These are phyloP conservation scores for Watsonalla cultraria DNA, from an alignment of 2,888 invertebrate species.

Conservation along the genomic window DNA sequence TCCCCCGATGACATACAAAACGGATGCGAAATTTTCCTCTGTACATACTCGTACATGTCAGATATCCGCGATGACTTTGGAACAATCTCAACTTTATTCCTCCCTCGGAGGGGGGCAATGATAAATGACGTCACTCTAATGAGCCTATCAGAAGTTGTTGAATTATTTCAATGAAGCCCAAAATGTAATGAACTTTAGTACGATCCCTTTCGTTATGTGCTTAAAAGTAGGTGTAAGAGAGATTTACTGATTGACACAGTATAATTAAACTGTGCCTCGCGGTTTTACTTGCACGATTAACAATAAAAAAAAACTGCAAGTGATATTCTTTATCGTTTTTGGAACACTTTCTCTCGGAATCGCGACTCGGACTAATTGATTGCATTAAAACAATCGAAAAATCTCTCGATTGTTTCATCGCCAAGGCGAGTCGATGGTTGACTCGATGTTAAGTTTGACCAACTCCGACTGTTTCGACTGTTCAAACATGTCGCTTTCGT, in stretches of 20 bases:
- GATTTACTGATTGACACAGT: too few relatives aligned
- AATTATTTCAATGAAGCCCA: conserved; percentile 36
- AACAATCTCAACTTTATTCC: conserved; percentile 19
- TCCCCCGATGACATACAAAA: conserved; percentile 6
- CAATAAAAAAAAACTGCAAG: too few relatives aligned
- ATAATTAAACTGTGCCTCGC: too few relatives aligned
- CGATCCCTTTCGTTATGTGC: neutral
- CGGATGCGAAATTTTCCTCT: conserved; percentile 35
- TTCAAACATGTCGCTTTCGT: too few relatives aligned
- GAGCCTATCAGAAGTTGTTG: conserved; percentile 42
- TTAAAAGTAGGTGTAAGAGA: neutral
- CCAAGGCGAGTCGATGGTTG: too few relatives aligned
- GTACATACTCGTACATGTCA: conserved; percentile 28
- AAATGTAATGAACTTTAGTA: conserved; percentile 1
- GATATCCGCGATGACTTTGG: conserved; percentile 25
- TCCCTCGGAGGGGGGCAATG: conserved; percentile 21
- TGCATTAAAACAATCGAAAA: too few relatives aligned
- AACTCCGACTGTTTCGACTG: too few relatives aligned
- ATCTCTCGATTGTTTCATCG: too few relatives aligned
- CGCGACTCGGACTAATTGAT: too few relatives aligned
- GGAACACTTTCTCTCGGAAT: too few relatives aligned
- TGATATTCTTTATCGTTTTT: too few relatives aligned
- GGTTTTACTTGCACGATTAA: neutral
- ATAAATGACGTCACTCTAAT: conserved; percentile 39
- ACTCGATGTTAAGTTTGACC: too few relatives aligned